A percentile compares a stretch with the other conserved stretches of the same genome.
Conservation (phyloP, 2,797 vertebrate species). For the Bufotes viridis region DNA sequence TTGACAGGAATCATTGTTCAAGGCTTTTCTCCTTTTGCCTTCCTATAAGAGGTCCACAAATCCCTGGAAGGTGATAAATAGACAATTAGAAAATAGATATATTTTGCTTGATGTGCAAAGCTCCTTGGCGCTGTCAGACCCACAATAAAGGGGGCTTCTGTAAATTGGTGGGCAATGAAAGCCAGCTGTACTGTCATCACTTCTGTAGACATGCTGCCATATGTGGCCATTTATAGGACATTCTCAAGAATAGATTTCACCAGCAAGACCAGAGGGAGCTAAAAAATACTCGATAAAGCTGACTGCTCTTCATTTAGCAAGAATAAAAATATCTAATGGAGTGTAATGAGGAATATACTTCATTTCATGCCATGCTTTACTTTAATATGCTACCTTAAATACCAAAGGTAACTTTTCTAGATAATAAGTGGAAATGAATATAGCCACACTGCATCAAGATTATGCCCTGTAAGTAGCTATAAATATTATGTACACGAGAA, state of each 20-base stretch:
- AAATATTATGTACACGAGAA: conserved; percentile 46
- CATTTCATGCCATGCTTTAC: conserved; percentile 65
- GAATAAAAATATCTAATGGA: conserved; percentile 83
- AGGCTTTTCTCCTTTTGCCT: conserved; percentile 76
- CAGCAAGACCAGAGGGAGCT: conserved; percentile 77
- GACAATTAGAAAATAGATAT: conserved; percentile 88
- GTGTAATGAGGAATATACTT: conserved; percentile 78
- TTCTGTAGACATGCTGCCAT: conserved; percentile 83
- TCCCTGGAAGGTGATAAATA: conserved; percentile 85
- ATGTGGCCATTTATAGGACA: conserved; percentile 82
- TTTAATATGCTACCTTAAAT: conserved; percentile 72
- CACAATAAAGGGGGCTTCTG: conserved; percentile 79
- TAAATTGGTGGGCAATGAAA: conserved; percentile 84
- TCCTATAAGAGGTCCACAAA: conserved; percentile 78
- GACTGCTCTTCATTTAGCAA: conserved; percentile 82
- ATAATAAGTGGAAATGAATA: conserved; percentile 69
- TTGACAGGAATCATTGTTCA: conserved; percentile 86
- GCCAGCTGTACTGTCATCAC: conserved; percentile 82
- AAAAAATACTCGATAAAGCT: conserved; percentile 82
- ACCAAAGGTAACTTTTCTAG: conserved; percentile 72
- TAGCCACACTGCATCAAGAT: conserved; percentile 36
- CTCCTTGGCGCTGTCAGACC: conserved; percentile 78
- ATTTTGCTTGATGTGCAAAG: conserved; percentile 83
- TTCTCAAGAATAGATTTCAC: conserved; percentile 77
- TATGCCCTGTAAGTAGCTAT: conserved; percentile 61